These are phyloP conservation scores for Columbina picui DNA, from an alignment of 2,113 vertebrate species.

Conservation along the genomic window DNA sequence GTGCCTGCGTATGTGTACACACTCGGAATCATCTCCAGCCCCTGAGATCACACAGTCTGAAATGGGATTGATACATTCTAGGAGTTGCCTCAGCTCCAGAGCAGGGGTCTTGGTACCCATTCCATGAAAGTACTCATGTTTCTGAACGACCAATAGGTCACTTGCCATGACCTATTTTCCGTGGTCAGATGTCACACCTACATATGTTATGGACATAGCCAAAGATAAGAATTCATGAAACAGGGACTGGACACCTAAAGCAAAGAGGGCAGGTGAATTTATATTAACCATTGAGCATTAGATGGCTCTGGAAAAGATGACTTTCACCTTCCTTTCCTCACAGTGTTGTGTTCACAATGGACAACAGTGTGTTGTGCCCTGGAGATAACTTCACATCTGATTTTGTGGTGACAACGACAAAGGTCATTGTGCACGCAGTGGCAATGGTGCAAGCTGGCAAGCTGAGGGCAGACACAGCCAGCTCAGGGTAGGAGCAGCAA, in stretches of 20 bases:
- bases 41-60: background rate
- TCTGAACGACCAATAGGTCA: background rate
- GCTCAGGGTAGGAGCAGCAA: background rate
- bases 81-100: background rate
- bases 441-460: background rate
- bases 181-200: background rate
- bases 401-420: background rate
- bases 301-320: background rate
- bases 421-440: background rate
- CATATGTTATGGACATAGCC: rapidly evolving
- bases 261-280: rapidly evolving
- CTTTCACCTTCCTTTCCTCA: background rate
- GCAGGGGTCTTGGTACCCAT: background rate
- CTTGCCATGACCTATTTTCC: background rate
- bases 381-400: rapidly evolving
- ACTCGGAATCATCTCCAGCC: background rate
- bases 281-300: background rate
- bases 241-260: background rate
- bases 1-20: no score
- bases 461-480: background rate
- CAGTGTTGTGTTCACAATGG: background rate
- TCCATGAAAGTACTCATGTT: rapidly evolving
- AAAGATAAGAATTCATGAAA: background rate
- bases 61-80: background rate
- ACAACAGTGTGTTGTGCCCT: rapidly evolving